Conservation (phyloP, 2,113 vertebrate genomes). For the human (Homo sapiens) region DNA sequence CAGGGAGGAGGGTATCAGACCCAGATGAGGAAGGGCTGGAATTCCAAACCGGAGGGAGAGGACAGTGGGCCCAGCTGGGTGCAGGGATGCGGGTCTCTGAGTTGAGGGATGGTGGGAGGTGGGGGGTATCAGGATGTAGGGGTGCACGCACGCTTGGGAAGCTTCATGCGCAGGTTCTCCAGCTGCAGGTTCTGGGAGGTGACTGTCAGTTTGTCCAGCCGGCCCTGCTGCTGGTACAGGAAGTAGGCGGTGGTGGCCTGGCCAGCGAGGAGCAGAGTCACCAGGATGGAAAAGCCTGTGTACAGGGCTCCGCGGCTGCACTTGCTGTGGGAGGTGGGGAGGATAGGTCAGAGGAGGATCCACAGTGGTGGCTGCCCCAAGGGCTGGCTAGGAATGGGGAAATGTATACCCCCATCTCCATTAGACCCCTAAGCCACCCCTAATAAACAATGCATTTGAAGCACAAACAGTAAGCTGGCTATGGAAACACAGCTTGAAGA, state of each 20-base stretch:
- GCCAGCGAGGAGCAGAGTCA: conserved; percentile 90
- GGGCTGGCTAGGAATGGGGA: not conserved
- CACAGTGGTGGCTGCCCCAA: not conserved
- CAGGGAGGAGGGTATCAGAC: not conserved
- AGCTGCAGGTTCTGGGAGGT: conserved; percentile 85
- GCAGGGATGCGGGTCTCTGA: not conserved
- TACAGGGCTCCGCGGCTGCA: conserved; percentile 82
- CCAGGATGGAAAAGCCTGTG: conserved; percentile 88
- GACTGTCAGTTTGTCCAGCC: conserved; percentile 88
- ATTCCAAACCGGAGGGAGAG: not conserved
- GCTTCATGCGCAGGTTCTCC: conserved; percentile 82
- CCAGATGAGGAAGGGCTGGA: not conserved
- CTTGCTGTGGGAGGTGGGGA: conserved; percentile 44
- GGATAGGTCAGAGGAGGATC: not conserved
- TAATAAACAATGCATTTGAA: not conserved
- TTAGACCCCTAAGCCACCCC: no score
- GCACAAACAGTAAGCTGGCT: not conserved
- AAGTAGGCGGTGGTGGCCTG: conserved; percentile 93
- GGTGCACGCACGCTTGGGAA: conserved; percentile 82
- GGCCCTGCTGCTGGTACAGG: conserved; percentile 87
- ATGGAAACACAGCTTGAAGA: not conserved
- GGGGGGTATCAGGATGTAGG: no score
- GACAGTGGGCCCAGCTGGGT: not conserved
- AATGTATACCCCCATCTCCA: not conserved
- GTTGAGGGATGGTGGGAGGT: not conserved